Evolutionary conservation across 1,140 invertebrate genomes (phyloP).

Genomic region (Berghia stephanieae): DNA sequence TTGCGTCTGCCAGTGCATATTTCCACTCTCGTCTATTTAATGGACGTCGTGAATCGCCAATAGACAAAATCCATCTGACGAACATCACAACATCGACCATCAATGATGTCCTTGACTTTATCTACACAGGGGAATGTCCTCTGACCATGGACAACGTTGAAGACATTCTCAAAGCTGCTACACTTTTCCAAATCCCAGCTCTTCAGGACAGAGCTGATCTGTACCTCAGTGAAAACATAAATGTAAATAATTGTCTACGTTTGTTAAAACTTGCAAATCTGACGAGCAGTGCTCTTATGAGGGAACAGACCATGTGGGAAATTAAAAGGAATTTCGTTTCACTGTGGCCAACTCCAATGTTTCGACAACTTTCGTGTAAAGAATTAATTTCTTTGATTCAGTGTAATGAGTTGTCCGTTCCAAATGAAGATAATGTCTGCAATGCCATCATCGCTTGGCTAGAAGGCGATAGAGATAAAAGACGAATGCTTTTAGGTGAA

Average conservation of each 20-base stretch:
- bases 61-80: slow-evolving; percentile 35
- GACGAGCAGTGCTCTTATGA: not conserved
- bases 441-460: slow-evolving; percentile 30
- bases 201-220: slow-evolving; percentile 86
- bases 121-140: slow-evolving; percentile 42
- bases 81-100: slow-evolving; percentile 35
- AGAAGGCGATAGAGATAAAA: slow-evolving; percentile 1
- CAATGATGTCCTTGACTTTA: slow-evolving; percentile 39
- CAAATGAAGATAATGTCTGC: slow-evolving; percentile 25
- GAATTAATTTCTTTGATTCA: slow-evolving; percentile 30
- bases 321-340: slow-evolving; percentile 27
- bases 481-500: slow-evolving; percentile 14
- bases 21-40: slow-evolving; percentile 51
- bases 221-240: slow-evolving; percentile 85
- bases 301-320: slow-evolving; percentile 3
- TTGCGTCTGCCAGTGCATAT: slow-evolving; percentile 45
- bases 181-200: slow-evolving; percentile 80
- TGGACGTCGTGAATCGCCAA: slow-evolving; percentile 39
- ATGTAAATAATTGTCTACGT: slow-evolving; percentile 90
- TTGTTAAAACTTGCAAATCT: slow-evolving; percentile 81
- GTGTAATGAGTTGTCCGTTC: not conserved
- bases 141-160: slow-evolving; percentile 73
- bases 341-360: slow-evolving; percentile 20
- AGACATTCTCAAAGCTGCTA: slow-evolving; percentile 82
- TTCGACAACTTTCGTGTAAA: slow-evolving; percentile 13